Evolutionary conservation across 1,140 invertebrate species (phyloP).

Genomic region (Lutraria rhynchaena): DNA sequence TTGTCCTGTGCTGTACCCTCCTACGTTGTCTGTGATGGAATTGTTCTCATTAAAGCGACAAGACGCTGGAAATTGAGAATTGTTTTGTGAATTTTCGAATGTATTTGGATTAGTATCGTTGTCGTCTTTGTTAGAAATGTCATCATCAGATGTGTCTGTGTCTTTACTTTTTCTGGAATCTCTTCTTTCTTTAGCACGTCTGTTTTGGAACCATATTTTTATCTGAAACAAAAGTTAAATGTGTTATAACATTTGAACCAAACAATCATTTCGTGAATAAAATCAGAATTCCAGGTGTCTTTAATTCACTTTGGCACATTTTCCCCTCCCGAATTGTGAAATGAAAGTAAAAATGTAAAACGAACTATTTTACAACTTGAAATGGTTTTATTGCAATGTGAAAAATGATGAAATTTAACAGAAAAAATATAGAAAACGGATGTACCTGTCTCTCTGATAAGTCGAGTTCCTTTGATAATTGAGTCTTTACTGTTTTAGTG

Average conservation of each 20-base stretch:
- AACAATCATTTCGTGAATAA: too few species aligned
- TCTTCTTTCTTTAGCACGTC: conserved; percentile 44
- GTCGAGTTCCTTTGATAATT: conserved; percentile 23
- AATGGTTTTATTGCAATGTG: not conserved
- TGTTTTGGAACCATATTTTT: conserved; percentile 49
- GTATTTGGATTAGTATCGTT: not conserved
- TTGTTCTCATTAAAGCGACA: conserved; percentile 14
- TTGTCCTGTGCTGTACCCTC: not conserved
- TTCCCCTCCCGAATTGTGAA: not conserved
- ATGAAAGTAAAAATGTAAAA: not conserved
- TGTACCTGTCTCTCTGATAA: conserved; percentile 48
- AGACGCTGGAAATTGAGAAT: not conserved
- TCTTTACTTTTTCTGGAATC: conserved; percentile 8
- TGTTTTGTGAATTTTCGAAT: not conserved
- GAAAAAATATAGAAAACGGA: not conserved
- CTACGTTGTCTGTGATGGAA: not conserved
- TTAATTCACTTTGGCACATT: not conserved
- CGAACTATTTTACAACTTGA: too few species aligned
- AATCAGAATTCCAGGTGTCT: not conserved
- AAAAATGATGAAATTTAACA: not conserved
- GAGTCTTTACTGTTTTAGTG: not conserved
- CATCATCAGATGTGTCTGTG: not conserved
- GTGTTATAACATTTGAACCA: too few species aligned
- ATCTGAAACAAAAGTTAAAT: conserved; percentile 11
- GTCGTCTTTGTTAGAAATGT: not conserved